Evolutionary conservation across 2,113 vertebrate genomes (phyloP), one percentile per base, ranked within the genome.

Genomic region (Anguilla rostrata): DNA sequence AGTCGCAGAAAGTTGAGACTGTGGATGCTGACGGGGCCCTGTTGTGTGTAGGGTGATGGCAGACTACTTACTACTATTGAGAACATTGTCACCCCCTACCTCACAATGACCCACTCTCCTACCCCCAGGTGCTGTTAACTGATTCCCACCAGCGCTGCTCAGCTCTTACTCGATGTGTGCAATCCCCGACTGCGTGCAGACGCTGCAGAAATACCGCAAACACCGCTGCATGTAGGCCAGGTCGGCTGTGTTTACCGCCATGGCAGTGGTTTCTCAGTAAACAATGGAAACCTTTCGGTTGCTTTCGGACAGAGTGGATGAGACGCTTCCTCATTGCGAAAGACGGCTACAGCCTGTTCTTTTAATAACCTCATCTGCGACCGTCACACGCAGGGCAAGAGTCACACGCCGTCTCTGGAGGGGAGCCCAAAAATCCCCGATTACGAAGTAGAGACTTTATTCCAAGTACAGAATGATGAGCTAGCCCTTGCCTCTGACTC

Each of bases 211-310:
- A 29, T 4, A 34, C 78, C 18, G 56, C 34, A 34, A 34, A 34
- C 34, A 34, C 34, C 34, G 34, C 34, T 34, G 84, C 46, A 9
- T 40, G 57, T 85, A 75, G 40, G 78, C 53, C 75, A 40, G 53
- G 15, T 34, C 57, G 41, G 79, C 16, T 43, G 78, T 60, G 63
- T 78, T 56, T 78, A 83, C 49, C 57, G n/a, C 22, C 11, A 22
- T 78, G 29, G 83, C 66, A 34, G 63, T 57, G 75, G 86, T 87
- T 81, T 43, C 71, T 78, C 86, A 83, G 81, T 83, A 87, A 87
- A 87, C 86, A 83, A 79, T 87, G 43, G 86, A 78, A 83, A 83
- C 29, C 83, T 87, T 83, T 83, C 82, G 71, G 66, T 41, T 87
- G 63, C 40, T 22, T 83, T 66, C 34, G 82, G 63, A 3, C 43